Evolutionary conservation across 2,797 vertebrate genomes (phyloP), one percentile per base, ranked within the genome.

Genomic region (Pipistrellus nathusii): DNA sequence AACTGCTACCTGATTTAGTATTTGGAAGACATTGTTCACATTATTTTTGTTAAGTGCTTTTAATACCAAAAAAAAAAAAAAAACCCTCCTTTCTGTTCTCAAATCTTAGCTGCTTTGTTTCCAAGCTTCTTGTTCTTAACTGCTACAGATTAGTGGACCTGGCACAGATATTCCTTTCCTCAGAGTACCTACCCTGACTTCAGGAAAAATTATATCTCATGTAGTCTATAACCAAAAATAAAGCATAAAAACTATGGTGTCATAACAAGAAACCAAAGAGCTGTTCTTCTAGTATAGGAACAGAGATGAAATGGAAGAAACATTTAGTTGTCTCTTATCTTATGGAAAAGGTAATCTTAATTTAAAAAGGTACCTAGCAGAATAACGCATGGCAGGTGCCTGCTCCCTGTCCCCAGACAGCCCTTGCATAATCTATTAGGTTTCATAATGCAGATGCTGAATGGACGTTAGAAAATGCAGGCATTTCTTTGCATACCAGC

Each of bases 31-130:
- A 94, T 96, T 90, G 97, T 97, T 98, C 97, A 97, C 82, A 51
- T 69, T 96, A 95, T 94, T 92, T 96, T 95, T 97, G 44, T 97
- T 97, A 97, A 96, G 95, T 98, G 95, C 96, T 98, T 98, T 97
- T 95, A 96, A 95, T 97, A 48, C 46, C 80, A 41, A 80, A 94
- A 97, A 97, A 62, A 93, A 41, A 80, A 94, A 97, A 97, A 62
- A 93, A 38, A 4, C 59, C 59, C 90, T 97, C 35, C 89, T 97
- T 96, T 96, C 93, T 98, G 92, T 97, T 97, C 92, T 97, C 94
- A 93, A 96, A 92, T 97, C 95, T 98, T 98, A 97, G 97, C 91
- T 96, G 90, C 62, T 92, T 32, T 96, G 68, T 97, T 97, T 96
- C 96, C 12, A 9, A 97, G 94, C 94, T 93, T 84, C 81, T 83